Evolutionary conservation across 2,113 vertebrate species (phyloP).

Genomic region (Promerops cafer): DNA sequence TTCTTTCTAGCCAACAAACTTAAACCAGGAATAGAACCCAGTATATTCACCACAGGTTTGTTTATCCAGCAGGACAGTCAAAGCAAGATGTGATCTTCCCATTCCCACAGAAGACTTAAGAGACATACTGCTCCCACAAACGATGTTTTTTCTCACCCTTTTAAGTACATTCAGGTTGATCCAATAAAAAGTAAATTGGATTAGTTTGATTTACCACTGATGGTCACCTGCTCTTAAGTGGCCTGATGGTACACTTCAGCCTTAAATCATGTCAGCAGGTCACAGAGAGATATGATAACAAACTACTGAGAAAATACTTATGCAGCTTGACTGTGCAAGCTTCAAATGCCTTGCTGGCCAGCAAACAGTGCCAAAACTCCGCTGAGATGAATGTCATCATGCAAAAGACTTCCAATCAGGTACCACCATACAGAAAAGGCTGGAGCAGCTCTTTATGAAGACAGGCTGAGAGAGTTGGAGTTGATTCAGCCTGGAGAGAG

Average conservation of each 20-base stretch:
- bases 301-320: neutral
- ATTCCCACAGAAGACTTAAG: neutral
- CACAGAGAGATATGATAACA: neutral
- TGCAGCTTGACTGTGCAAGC: neutral
- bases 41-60: neutral
- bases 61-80: neutral
- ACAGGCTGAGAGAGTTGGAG: neutral
- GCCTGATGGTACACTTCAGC: neutral
- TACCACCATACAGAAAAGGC: neutral
- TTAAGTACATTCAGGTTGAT: neutral
- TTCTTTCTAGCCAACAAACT: neutral
- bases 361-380: neutral
- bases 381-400: neutral
- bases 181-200: neutral
- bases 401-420: neutral
- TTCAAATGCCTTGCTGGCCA: neutral
- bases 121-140: neutral
- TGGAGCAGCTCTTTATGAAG: neutral
- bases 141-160: neutral
- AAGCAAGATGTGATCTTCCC: neutral
- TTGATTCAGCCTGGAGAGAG: neutral
- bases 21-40: neutral
- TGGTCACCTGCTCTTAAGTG: neutral
- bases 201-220: neutral
- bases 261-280: neutral